These are phyloP conservation scores for Phaetusa simplex DNA, from an alignment of 2,113 vertebrate species.

Conservation along the genomic window DNA sequence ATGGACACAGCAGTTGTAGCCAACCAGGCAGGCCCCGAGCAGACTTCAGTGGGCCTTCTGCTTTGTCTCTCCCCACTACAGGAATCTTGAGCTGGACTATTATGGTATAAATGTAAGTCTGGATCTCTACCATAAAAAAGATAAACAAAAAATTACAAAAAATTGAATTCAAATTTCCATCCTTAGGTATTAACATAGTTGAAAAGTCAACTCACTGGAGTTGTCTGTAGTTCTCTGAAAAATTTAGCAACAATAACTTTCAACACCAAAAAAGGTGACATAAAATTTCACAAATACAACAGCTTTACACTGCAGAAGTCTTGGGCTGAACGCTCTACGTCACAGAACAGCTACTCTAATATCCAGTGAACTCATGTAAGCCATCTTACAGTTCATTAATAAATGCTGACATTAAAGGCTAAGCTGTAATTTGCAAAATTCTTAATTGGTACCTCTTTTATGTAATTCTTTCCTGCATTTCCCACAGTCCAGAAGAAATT, in stretches of 20 bases:
- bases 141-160: not conserved
- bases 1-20: not conserved
- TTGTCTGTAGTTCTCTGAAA: not conserved
- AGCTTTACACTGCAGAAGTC: not conserved
- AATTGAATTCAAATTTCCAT: not conserved
- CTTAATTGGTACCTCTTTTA: not conserved
- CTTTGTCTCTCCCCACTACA: not conserved
- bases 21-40: accelerated
- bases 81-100: not conserved
- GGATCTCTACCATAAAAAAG: not conserved
- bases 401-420: not conserved
- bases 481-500: not conserved
- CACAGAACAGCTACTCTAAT: not conserved
- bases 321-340: not conserved
- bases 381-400: not conserved
- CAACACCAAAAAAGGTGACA: not conserved
- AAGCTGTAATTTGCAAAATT: not conserved
- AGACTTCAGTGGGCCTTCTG: not conserved
- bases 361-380: not conserved
- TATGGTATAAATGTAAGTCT: not conserved
- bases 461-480: constrained; percentile 5
- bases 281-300: not conserved
- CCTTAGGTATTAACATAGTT: not conserved
- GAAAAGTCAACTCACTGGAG: not conserved
- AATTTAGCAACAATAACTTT: not conserved